Percentiles rank a stretch among this genome's conserved stretches.
These are phyloP conservation scores for Graptemys geographica DNA, from an alignment of 2,797 vertebrate genomes.

Conservation along the genomic window DNA sequence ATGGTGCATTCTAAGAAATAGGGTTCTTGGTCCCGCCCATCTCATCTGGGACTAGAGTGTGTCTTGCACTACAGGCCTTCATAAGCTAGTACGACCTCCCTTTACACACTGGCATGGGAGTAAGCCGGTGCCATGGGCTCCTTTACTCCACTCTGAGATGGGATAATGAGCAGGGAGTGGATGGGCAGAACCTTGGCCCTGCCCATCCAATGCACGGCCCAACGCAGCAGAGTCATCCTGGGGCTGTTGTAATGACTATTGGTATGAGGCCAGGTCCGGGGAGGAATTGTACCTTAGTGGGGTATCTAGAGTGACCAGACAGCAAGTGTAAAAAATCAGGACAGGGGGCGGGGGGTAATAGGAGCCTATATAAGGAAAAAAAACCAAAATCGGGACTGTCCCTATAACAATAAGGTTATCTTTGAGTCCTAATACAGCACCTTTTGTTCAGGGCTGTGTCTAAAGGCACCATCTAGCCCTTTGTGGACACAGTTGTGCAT, in stretches of 20 bases:
- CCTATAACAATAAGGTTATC: too few species aligned
- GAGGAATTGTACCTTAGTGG: neutral
- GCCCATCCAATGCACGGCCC: neutral
- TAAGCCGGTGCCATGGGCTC: neutral
- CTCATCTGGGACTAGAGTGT: neutral
- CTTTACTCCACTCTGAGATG: neutral
- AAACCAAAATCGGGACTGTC: too few species aligned
- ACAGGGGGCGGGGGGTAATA: too few species aligned
- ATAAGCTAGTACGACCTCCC: neutral
- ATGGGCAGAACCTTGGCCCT: neutral
- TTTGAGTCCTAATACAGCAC: neutral
- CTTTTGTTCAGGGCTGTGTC: too few species aligned
- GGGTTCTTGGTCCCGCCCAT: neutral
- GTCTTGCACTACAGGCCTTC: neutral
- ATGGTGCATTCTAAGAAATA: neutral
- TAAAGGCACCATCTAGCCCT: too few species aligned
- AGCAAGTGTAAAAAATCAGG: too few species aligned
- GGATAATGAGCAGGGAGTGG: neutral
- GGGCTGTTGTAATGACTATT: neutral
- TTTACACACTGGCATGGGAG: neutral
- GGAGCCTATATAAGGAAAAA: too few species aligned
- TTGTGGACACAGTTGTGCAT: too few species aligned
- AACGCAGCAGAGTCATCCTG: neutral
- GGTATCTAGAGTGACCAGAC: too few species aligned
- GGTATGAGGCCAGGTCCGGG: neutral